These are phyloP conservation scores for Syrrhaptes paradoxus DNA, from an alignment of 2,113 vertebrate species.

Conservation along the genomic window DNA sequence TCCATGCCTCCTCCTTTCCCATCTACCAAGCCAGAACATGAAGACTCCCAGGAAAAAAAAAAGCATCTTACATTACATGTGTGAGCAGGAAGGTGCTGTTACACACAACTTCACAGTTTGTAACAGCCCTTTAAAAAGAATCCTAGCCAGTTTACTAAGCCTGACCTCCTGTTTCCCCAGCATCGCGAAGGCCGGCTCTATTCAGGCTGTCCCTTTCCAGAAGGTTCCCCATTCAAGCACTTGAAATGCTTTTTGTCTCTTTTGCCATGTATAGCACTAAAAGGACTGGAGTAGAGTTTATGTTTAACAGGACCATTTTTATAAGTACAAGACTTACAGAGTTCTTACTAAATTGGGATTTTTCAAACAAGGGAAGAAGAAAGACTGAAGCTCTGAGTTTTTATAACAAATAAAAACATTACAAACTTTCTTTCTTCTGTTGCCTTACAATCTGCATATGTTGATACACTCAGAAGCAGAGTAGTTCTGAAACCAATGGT, in stretches of 20 bases:
- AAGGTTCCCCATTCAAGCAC: neutral
- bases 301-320: neutral
- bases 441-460: neutral
- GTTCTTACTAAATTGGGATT: neutral
- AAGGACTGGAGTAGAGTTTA: neutral
- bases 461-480: neutral
- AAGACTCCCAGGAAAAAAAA: neutral
- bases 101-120: neutral
- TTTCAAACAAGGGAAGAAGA: neutral
- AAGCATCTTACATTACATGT: neutral
- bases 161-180: neutral
- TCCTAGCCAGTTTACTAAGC: neutral
- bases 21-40: neutral
- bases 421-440: neutral
- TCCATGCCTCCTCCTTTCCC: neutral
- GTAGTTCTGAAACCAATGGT: neutral
- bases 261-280: neutral
- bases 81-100: neutral
- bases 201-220: neutral
- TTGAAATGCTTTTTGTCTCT: slow-evolving; percentile 5
- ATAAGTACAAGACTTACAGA: neutral
- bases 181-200: neutral
- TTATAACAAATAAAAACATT: neutral
- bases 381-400: neutral
- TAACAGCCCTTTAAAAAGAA: neutral